phyloP scores from a whole-genome alignment of 2,797 vertebrate species.

The Amazona ochrocephala region DNA sequence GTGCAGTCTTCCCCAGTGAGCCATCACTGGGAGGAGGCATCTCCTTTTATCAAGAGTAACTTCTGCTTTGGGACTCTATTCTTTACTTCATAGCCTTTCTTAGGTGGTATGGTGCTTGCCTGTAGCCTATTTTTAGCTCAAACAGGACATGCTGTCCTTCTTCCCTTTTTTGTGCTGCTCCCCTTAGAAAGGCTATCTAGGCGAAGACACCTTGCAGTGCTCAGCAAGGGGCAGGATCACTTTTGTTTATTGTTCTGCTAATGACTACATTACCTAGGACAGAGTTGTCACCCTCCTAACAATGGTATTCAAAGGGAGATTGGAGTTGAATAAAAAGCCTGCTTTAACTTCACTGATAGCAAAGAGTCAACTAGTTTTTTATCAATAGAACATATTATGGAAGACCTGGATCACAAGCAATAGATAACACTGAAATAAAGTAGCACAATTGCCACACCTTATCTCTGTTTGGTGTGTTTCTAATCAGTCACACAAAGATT shows the following conservation, averaged over 20 bases:
- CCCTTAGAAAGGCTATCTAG: neutral
- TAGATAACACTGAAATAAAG: conserved; percentile 1
- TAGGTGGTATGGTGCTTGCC: no score
- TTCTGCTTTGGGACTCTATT: neutral
- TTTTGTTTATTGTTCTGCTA: neutral
- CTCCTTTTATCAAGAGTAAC: neutral
- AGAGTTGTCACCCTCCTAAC: neutral
- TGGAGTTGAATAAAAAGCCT: neutral
- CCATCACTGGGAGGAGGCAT: neutral
- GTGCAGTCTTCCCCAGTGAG: neutral
- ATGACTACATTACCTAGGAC: neutral
- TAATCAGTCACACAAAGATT: neutral
- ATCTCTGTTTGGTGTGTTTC: neutral
- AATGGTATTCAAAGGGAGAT: neutral
- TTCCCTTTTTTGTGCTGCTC: neutral
- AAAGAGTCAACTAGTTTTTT: neutral
- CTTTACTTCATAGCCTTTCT: neutral
- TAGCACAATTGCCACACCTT: neutral
- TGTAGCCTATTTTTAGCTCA: neutral
- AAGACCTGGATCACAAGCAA: neutral
- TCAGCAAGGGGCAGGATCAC: neutral
- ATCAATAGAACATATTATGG: neutral
- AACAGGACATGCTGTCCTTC: neutral
- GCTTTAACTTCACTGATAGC: neutral
- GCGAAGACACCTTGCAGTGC: neutral